Percentiles rank a stretch among this genome's conserved stretches.
phyloP scores from a whole-genome alignment of 2,797 vertebrate genomes.

The Thripadectes ignobilis region DNA sequence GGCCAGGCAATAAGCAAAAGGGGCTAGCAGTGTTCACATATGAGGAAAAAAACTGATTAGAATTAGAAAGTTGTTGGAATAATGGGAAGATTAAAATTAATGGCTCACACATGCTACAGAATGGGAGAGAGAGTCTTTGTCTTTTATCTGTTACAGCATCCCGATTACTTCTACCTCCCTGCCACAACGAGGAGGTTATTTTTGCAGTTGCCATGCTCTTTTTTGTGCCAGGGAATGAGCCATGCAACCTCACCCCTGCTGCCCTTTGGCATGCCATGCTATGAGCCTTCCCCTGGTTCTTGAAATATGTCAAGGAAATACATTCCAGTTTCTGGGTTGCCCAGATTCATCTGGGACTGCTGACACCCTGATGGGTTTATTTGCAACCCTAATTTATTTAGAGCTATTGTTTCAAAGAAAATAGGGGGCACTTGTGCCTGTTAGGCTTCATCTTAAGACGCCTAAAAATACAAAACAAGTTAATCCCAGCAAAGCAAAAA shows the following conservation, averaged over 20 bases:
- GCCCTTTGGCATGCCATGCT: background rate
- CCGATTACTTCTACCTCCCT: background rate
- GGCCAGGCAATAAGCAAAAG: background rate
- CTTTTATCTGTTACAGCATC: background rate
- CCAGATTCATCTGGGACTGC: background rate
- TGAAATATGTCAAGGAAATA: background rate
- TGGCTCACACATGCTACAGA: background rate
- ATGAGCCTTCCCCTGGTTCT: background rate
- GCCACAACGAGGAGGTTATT: background rate
- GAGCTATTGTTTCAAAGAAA: conserved; percentile 9
- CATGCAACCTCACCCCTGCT: background rate
- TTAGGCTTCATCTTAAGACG: background rate
- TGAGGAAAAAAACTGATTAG: background rate
- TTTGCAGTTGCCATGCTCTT: background rate
- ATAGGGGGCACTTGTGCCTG: background rate
- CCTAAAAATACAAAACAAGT: background rate
- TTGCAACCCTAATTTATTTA: background rate
- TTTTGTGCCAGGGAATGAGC: background rate
- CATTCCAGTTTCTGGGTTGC: background rate
- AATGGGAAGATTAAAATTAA: background rate
- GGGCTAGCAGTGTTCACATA: background rate
- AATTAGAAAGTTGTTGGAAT: background rate
- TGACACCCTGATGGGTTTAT: background rate
- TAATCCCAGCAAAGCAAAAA: background rate
- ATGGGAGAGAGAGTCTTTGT: background rate